Evolutionary conservation across 2,797 vertebrate species (phyloP).

Genomic region (Halcyon leucocephala): DNA sequence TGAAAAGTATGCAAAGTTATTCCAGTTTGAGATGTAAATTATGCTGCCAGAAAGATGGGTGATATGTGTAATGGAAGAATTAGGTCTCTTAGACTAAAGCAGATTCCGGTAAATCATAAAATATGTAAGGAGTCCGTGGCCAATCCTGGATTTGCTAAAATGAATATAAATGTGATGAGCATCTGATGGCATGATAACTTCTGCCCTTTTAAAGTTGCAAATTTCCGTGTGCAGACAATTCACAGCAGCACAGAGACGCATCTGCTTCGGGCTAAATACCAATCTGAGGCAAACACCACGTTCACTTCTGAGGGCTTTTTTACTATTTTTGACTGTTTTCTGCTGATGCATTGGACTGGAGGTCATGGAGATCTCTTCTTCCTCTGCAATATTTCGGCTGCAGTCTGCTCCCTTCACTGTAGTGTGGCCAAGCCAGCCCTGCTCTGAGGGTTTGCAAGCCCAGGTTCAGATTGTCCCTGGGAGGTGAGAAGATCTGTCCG

Average conservation of each 20-base stretch:
- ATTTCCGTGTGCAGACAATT: not conserved
- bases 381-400: not conserved
- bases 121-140: not conserved
- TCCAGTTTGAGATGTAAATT: not conserved
- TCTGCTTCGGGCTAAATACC: accelerated
- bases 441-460: too few relatives aligned
- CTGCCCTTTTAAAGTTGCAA: not conserved
- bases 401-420: too few relatives aligned
- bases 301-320: not conserved
- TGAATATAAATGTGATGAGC: not conserved
- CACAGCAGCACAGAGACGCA: accelerated
- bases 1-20: slow-evolving; percentile 24
- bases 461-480: not conserved
- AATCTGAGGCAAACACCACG: accelerated
- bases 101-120: slow-evolving; percentile 11
- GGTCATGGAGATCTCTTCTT: too few relatives aligned
- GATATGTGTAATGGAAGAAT: not conserved
- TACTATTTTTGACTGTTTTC: not conserved
- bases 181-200: not conserved
- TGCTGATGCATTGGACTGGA: accelerated
- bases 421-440: too few relatives aligned
- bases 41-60: slow-evolving; percentile 14
- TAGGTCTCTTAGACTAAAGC: not conserved
- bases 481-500: not conserved
- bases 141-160: slow-evolving; percentile 4